Evolutionary conservation across 1,140 invertebrate genomes (phyloP), one percentile per base, ranked within the genome.

Genomic region (Drosophila grimshawi): DNA sequence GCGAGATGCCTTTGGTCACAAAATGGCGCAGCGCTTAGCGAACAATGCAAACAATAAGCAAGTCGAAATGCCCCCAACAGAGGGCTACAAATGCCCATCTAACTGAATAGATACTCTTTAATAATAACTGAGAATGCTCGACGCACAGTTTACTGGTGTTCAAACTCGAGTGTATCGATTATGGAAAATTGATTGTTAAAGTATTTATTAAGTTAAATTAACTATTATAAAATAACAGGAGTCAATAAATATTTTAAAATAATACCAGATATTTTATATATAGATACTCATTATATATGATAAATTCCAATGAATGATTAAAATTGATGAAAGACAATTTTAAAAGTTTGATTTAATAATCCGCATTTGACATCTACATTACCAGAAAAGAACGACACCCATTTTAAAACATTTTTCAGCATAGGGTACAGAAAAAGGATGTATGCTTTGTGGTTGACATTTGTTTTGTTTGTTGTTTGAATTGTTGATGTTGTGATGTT

Each of bases 1-100:
- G 83, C 63, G 78, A 73, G 72, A 70, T 76, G 80, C 53, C 61
- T 85, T 85, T 76, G 68, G 63, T 75, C 64, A 60, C 80, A 83
- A 88, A 80, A 86, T 86, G 82, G 82, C 83, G 83, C 83, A 86
- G 77, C 60, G 73, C 72, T 86, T 86, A 66, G 76, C 69, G 65
- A 86, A 86, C 80, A 86, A 86, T 88, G 71, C 63, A 64, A 76
- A 82, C 68, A 76, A 80, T 74, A 80, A 76, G 46, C 63, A 67
- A 70, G 29, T 30, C 5, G 3, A 7, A n/a, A 39, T 11, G 8
- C 5, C 4, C 29, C 10, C 43, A 7, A 19, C 0, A 3, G 33
- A 37, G 4, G 39, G 37, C 4, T 56, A 19, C 19, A 19, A 19
- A 19, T 5, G 37, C 39, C 37, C 5, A 41, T 0, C 8, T 19